Percentiles rank a stretch among this genome's conserved stretches.
Evolutionary conservation across 2,113 vertebrate species (phyloP).

Genomic region (Platanista minor): DNA sequence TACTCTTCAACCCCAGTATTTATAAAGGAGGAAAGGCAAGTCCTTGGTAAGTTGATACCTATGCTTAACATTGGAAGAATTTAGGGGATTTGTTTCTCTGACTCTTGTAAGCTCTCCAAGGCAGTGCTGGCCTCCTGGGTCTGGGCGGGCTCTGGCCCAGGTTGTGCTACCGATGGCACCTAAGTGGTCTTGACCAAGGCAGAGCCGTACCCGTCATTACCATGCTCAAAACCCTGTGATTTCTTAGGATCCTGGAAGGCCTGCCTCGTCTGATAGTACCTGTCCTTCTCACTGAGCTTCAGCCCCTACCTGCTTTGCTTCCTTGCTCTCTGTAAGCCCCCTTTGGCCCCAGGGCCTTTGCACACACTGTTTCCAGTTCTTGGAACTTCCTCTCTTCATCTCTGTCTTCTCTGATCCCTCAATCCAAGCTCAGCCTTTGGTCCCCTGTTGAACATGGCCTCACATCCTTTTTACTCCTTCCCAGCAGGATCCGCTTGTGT

Average conservation of each 20-base stretch:
- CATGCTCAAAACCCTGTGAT: not conserved
- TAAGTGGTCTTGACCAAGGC: not conserved
- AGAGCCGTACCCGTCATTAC: fast-evolving
- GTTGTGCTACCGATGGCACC: fast-evolving
- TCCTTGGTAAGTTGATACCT: not conserved
- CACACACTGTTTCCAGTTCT: not conserved
- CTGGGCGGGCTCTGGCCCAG: not conserved
- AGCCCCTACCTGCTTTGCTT: not conserved
- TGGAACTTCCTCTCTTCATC: not conserved
- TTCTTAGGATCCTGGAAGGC: too few relatives aligned
- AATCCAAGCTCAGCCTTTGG: fast-evolving
- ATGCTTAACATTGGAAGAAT: not conserved
- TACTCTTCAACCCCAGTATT: not conserved
- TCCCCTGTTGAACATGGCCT: not conserved
- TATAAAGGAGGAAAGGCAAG: not conserved
- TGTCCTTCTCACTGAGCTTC: too few relatives aligned
- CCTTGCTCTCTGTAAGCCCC: not conserved
- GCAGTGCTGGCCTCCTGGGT: not conserved
- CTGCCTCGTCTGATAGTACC: not conserved
- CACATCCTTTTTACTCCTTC: not conserved
- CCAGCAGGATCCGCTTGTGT: not conserved
- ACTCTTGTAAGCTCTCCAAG: not conserved
- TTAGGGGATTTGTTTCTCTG: not conserved
- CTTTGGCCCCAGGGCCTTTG: not conserved
- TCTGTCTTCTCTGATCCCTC: not conserved